Conservation (phyloP, 1,140 invertebrate species). For the Drosophila takahashii region DNA sequence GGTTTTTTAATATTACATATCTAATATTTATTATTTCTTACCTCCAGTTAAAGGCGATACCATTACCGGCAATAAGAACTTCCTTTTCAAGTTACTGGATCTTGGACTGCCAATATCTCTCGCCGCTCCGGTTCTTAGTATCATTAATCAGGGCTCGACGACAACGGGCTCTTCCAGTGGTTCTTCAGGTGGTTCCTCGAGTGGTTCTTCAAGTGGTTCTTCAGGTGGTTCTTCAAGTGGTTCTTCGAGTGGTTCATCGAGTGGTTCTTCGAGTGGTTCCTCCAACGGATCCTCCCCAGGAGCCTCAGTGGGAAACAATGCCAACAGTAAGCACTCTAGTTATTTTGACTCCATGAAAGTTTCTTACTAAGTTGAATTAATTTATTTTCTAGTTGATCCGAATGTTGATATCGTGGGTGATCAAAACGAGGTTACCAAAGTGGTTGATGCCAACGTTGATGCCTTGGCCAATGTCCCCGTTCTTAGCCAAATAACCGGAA, state of each 20-base stretch:
- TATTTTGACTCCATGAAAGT: neutral
- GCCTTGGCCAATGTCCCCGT: neutral
- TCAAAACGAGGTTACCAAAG: neutral
- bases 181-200: neutral
- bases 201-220: neutral
- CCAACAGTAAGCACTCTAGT: slow-evolving; percentile 8
- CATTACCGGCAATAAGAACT: slow-evolving; percentile 5
- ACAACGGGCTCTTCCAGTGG: neutral
- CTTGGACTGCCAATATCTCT: neutral
- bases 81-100: neutral
- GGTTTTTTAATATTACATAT: neutral
- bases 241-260: neutral
- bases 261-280: neutral
- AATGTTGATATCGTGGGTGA: slow-evolving; percentile 1
- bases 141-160: neutral
- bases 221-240: neutral
- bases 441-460: neutral
- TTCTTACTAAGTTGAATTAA: neutral
- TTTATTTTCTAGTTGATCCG: slow-evolving; percentile 2
- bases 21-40: neutral
- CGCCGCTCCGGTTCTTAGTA: neutral
- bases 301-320: neutral
- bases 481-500: neutral
- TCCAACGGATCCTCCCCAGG: neutral
- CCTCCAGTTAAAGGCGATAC: neutral